Evolutionary conservation across 2,113 vertebrate genomes (phyloP), one percentile per base, ranked within the genome.

Genomic region (Mirounga angustirostris): DNA sequence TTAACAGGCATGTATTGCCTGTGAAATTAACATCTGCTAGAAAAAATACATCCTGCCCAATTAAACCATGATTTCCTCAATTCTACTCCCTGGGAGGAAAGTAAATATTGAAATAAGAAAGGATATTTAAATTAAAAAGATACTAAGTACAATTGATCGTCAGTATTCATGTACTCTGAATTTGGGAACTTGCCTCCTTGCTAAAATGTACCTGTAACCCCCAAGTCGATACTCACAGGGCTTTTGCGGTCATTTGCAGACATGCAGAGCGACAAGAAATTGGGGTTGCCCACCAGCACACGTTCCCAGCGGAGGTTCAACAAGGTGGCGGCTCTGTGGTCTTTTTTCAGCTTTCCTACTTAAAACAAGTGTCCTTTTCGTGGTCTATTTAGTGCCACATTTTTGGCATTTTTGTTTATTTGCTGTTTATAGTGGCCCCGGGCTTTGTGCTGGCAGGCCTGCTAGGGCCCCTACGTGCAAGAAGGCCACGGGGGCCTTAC

Each of bases 241-340:
- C 28, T 28, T 58, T 40, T 4, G 2, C 0, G 3, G 26, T 40
- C 24, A 36, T 52, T 52, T 14, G 33, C 28, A 46, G 43, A 50
- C 30, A 19, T 5, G 22, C 8, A 7, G 13, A 36, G 28, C 8
- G 26, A 33, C 50, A 40, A 50, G 71, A 56, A 30, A 7, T 52
- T 12, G 4, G 5, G 19, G 18, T 33, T 11, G 14, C 36, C 1
- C 1, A 2, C 0, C 1, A 6, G n/a, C 5, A 1, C 12, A 13
- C 0, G 10, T 30, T 63, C 67, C 11, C 33, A 7, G 4, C 22
- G 22, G 73, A 82, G 52, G 43, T 2, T 33, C 33, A 76, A 8
- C 11, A 18, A 56, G 12, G 65, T 2, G 22, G 28, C 14, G 0
- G 0, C 36, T 58, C 36, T 59, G 14, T 6, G 4, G 19, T 58